Evolutionary conservation across 2,797 vertebrate genomes (phyloP).

Genomic region (Microctenopoma steveboyesi): DNA sequence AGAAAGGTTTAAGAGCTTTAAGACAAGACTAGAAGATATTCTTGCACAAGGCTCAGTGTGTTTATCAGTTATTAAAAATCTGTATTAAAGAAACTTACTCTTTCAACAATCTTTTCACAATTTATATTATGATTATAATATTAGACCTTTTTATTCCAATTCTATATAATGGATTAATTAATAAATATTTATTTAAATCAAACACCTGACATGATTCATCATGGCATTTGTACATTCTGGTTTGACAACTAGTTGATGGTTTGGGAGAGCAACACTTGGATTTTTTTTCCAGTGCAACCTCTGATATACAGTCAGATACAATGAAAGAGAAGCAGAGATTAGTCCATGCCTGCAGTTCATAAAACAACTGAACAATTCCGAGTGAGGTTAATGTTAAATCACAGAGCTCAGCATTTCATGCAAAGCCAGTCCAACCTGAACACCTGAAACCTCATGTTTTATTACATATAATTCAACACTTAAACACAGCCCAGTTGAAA

Average conservation of each 20-base stretch:
- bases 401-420: slow-evolving; percentile 64
- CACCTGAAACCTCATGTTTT: slow-evolving; percentile 19
- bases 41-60: no score
- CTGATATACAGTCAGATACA: slow-evolving; percentile 55
- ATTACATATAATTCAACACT: background rate
- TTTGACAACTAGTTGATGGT: slow-evolving; percentile 41
- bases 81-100: background rate
- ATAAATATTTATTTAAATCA: background rate
- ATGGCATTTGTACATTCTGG: background rate
- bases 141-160: background rate
- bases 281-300: slow-evolving; percentile 61
- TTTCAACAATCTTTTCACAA: no score
- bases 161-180: background rate
- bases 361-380: slow-evolving; percentile 77
- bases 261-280: slow-evolving; percentile 8
- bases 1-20: no score
- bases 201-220: background rate
- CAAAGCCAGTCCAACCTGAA: slow-evolving; percentile 66
- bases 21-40: no score
- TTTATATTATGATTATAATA: background rate
- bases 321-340: slow-evolving; percentile 84
- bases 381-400: slow-evolving; percentile 63
- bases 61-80: background rate
- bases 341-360: slow-evolving; percentile 93
- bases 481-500: background rate